Evolutionary conservation across 2,888 invertebrate genomes (phyloP), one percentile per base, ranked within the genome.

Genomic region (Pristionchus fissidentatus): DNA sequence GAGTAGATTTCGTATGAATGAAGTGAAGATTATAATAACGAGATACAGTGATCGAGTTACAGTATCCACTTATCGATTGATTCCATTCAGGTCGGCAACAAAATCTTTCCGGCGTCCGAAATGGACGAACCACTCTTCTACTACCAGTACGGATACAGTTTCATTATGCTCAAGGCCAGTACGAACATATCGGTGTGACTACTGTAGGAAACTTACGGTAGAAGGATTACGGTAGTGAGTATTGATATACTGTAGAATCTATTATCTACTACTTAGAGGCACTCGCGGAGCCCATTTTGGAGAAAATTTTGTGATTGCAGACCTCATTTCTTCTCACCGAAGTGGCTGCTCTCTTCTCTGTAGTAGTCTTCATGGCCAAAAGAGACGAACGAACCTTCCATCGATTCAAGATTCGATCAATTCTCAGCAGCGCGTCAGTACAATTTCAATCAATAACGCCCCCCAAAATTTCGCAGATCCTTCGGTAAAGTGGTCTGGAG

Each of bases 291-390:
- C 7, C 7, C 15, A 10, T 10, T 10, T 46, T 46, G 46, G 22
- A 32, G 19, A 26, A 43, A n/a, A 46, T 46, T 57, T 57, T 10
- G n/a, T n/a, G n/a, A 60, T 15, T 88, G 73, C 84, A 91, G 91
- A 80, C 86, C 13, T 89, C 89, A 52, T 92, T 91, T 70, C 85
- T 92, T 84, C 88, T 89, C 57, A 92, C 91, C 29, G 92, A 92
- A 87, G 70, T 86, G 19, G 90, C 91, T 2, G 92, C 92, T 2
- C 84, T 92, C 7, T 89, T 92, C 57, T 86, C 88, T 1, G 90
- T 91, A 5, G 87, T 91, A n/a, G 92, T 92, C n/a, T 92, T 90
- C 85, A 89, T 92, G 92, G 92, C 92, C 10, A 92, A 92, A 83
- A 84, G 92, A 43, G 92, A 92, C 83, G 92, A 92, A 66, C 55